Evolutionary conservation across 2,113 vertebrate species (phyloP).

Genomic region (Promerops cafer): DNA sequence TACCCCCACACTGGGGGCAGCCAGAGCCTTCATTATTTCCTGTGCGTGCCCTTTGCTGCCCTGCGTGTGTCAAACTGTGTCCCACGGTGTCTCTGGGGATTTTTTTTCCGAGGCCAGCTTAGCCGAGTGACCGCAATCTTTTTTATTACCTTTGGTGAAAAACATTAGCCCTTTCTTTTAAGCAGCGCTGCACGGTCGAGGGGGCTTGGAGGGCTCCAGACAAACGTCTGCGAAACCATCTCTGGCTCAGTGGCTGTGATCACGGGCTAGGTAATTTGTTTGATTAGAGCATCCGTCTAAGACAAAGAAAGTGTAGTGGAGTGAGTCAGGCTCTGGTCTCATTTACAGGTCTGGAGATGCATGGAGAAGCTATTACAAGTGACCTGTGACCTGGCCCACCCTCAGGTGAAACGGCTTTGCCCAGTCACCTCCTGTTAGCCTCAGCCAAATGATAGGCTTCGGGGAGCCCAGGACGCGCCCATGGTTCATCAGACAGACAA

Average conservation of each 20-base stretch:
- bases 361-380: constrained; percentile 76
- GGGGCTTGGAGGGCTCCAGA: constrained; percentile 58
- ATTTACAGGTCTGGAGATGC: constrained; percentile 77
- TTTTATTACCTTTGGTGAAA: constrained; percentile 49
- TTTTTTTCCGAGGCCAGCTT: constrained; percentile 5
- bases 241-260: constrained; percentile 66
- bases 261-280: constrained; percentile 60
- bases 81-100: neutral
- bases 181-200: neutral
- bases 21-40: neutral
- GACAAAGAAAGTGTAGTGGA: constrained; percentile 69
- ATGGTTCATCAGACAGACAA: constrained; percentile 62
- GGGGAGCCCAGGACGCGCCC: constrained; percentile 19
- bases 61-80: neutral
- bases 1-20: neutral
- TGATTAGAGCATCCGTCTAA: constrained; percentile 67
- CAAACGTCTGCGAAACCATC: constrained; percentile 57
- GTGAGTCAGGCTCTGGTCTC: constrained; percentile 73
- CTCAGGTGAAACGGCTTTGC: constrained; percentile 77
- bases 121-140: neutral
- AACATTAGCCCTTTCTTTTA: constrained; percentile 31
- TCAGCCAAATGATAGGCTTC: constrained; percentile 65
- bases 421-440: constrained; percentile 76
- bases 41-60: neutral
- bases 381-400: constrained; percentile 79